Base-by-base conservation (phyloP, 2,113 vertebrate genomes). In the Rhineura floridana region DNA sequence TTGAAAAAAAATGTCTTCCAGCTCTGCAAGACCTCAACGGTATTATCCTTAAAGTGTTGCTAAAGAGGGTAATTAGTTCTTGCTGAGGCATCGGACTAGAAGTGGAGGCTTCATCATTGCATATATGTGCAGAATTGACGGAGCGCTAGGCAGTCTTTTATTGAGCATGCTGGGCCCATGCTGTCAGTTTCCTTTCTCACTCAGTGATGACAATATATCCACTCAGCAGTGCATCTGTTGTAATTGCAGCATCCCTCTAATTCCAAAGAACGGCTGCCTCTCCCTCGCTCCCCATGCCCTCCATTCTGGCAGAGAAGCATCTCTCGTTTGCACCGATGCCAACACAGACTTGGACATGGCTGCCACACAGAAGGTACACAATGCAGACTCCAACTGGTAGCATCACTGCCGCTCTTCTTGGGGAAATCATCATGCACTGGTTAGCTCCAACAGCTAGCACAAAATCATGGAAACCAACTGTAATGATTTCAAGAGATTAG, bases 321-420 rank as follows among this genome's bases (percentile, higher is more conserved):
- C 83, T 70, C 88, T 89, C 72, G 33, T 72, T 65, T 90, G 84
- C 82, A 85, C 0, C 3, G 65, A n/a, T 86, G 92, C 91, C 91
- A 83, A 13, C 44, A 55, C 21, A 17, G 82, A 84, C 52, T 44
- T 84, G 75, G 63, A 80, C 0, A 0, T 0, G 10, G 48, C 36
- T 75, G 1, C 69, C 91, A 88, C 52, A 2, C 52, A 90, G 25
- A 55, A 92, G 91, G 73, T 90, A 11, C 1, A 3, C 0, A 46
- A 75, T 46, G 86, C 84, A 81, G 81, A 86, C 91, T 91, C 89
- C 86, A 92, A 81, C 75, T 85, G 86, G 30, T 39, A 79, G 89
- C 90, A 81, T 87, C 90, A 76, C 80, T 86, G 15, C 44, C 62
- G 44, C 12, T 55, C 81, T 73, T 77, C 0, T 63, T 83, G 79